Evolutionary conservation across 2,113 vertebrate species (phyloP).

Genomic region (Muntiacus reevesi): DNA sequence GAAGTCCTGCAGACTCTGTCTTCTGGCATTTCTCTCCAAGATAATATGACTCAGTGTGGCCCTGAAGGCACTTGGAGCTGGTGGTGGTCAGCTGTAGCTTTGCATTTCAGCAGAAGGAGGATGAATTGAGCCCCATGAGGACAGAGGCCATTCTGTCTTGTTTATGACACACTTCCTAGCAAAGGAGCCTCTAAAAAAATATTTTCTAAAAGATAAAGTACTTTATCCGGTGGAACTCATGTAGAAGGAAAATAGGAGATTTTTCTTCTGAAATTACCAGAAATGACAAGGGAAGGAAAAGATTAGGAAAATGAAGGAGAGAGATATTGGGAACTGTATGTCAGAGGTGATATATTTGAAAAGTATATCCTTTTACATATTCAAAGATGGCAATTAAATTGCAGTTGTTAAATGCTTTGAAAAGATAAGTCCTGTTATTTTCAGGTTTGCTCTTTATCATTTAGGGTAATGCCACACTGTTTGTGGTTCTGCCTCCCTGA

Average conservation of each 20-base stretch:
- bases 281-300: not conserved
- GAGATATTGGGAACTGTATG: not conserved
- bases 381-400: not conserved
- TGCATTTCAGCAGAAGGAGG: not conserved
- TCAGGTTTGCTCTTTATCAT: not conserved
- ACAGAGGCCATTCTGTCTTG: fast-evolving
- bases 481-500: no score
- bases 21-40: not conserved
- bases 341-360: not conserved
- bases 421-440: not conserved
- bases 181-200: no score
- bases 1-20: not conserved
- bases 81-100: not conserved
- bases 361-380: not conserved
- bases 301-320: not conserved
- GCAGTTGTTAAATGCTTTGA: not conserved
- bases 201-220: no score
- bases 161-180: not conserved
- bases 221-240: no score
- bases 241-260: not conserved
- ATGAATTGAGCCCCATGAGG: not conserved
- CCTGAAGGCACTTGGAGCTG: not conserved
- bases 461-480: not conserved
- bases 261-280: not conserved
- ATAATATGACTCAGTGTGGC: not conserved